Evolutionary conservation across 2,113 vertebrate species (phyloP).

Genomic region (Tachycineta bicolor): DNA sequence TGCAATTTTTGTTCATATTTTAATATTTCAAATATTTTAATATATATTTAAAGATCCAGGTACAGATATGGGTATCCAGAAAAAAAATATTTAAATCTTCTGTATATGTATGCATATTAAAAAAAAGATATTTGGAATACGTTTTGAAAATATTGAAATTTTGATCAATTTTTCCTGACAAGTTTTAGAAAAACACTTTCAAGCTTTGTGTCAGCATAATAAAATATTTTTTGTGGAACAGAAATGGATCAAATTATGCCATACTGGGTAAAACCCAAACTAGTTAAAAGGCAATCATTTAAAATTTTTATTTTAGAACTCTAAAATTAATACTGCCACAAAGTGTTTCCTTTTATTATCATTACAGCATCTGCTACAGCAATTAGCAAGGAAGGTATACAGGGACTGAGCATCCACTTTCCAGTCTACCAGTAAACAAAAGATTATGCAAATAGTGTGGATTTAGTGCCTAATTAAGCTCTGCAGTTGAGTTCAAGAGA

Average conservation of each 20-base stretch:
- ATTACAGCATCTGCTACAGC: conserved; percentile 54
- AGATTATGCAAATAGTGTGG: conserved; percentile 61
- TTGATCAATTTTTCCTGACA: conserved; percentile 31
- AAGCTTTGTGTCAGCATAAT: background rate
- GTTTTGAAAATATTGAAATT: background rate
- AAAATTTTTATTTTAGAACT: conserved; percentile 38
- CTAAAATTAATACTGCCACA: conserved; percentile 47
- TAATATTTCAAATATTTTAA: background rate
- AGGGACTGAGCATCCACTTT: conserved; percentile 50
- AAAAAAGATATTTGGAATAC: background rate
- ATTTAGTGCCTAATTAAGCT: conserved; percentile 66
- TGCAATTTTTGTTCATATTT: background rate
- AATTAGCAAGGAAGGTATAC: conserved; percentile 61
- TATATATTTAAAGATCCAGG: background rate
- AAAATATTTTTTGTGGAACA: background rate
- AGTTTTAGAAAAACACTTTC: conserved; percentile 33
- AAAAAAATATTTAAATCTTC: background rate
- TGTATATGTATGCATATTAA: too few relatives aligned
- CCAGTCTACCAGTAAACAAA: conserved; percentile 64
- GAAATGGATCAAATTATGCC: background rate
- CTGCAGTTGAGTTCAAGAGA: conserved; percentile 47
- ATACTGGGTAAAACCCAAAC: background rate
- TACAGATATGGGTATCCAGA: background rate
- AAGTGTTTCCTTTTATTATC: conserved; percentile 47
- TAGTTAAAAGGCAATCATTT: conserved; percentile 20